Conservation (phyloP, 2,113 vertebrate genomes). For the Octodon degus region DNA sequence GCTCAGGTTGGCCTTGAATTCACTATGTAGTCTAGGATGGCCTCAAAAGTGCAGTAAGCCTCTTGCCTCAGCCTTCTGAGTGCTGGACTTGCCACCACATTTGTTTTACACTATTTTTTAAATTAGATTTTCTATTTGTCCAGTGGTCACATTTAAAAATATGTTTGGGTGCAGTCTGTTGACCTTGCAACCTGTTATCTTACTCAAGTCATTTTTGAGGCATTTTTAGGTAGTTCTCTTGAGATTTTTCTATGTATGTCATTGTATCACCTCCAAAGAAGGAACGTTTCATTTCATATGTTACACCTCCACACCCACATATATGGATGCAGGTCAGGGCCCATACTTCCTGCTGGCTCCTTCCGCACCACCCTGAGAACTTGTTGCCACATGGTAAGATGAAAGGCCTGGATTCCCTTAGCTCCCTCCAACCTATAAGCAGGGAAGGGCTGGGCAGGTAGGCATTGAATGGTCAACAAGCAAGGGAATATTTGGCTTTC, state of each 20-base stretch:
- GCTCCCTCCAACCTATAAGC: fast-evolving
- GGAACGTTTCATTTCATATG: neutral
- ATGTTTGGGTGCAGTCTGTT: neutral
- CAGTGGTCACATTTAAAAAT: neutral
- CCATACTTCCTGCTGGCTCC: neutral
- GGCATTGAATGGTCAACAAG: too few relatives aligned
- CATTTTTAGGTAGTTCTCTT: neutral
- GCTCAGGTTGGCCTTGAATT: neutral
- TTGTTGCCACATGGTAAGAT: neutral
- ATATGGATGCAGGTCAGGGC: neutral
- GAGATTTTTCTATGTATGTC: neutral
- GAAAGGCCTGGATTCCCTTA: neutral
- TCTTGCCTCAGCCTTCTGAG: neutral
- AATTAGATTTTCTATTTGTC: neutral
- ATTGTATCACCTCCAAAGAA: neutral
- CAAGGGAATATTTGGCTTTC: too few relatives aligned
- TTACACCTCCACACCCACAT: neutral
- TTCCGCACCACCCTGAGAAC: too few relatives aligned
- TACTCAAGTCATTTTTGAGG: neutral
- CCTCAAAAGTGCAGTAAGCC: neutral
- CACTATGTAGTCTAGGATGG: neutral
- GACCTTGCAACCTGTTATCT: neutral
- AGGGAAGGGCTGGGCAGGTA: neutral
- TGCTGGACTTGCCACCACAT: neutral
- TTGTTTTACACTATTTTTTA: neutral